phyloP scores from a whole-genome alignment of 2,888 invertebrate species.

The Magallana nippona region DNA sequence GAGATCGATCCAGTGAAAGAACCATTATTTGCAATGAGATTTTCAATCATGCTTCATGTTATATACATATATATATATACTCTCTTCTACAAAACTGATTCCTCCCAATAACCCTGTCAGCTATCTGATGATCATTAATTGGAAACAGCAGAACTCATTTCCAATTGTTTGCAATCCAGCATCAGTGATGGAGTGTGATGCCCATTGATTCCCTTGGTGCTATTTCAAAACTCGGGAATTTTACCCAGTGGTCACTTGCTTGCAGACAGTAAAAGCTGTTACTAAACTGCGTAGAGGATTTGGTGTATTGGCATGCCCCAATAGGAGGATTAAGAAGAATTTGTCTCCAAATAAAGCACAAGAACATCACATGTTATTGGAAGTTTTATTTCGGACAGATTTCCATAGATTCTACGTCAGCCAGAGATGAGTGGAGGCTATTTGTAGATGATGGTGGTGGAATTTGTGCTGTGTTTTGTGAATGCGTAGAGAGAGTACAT shows the following conservation, averaged over 20 bases:
- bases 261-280: neutral
- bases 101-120: neutral
- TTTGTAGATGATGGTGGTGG: conserved; percentile 20
- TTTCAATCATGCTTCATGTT: too few species aligned
- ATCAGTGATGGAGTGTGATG: neutral
- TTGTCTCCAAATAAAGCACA: neutral
- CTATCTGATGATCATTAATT: conserved; percentile 26
- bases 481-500: conserved; percentile 17
- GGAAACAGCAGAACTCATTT: conserved; percentile 28
- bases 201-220: conserved; percentile 17
- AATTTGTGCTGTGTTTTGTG: conserved; percentile 13
- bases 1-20: too few species aligned
- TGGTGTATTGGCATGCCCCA: conserved; percentile 2
- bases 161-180: conserved; percentile 8
- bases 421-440: neutral
- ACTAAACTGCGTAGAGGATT: neutral
- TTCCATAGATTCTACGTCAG: neutral
- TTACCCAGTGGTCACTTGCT: conserved; percentile 14
- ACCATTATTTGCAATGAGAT: too few species aligned
- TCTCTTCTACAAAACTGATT: neutral
- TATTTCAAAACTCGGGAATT: conserved; percentile 7
- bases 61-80: neutral
- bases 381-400: conserved; percentile 3
- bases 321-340: neutral
- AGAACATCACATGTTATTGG: neutral